A percentile compares a stretch with the other conserved stretches of the same genome.
These are phyloP conservation scores for Nesidiocoris tenuis DNA, from an alignment of 2,888 invertebrate genomes.

Conservation along the genomic window DNA sequence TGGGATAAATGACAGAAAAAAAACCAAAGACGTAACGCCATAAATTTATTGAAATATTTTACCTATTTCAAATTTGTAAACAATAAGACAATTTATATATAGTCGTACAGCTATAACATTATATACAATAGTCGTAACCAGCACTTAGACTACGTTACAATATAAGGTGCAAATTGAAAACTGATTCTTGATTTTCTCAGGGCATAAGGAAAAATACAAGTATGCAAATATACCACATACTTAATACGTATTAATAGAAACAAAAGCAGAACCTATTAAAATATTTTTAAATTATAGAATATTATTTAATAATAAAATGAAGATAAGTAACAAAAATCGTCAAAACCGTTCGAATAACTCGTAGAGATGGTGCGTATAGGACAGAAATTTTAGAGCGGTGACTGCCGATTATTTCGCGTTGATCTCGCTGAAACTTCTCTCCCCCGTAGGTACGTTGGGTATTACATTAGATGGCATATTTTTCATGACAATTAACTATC, in stretches of 20 bases:
- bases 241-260: conserved; percentile 29
- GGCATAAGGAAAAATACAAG: conserved; percentile 24
- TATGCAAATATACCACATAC: conserved; percentile 1
- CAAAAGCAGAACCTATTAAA: conserved; percentile 34
- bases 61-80: conserved; percentile 49
- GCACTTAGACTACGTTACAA: conserved; percentile 48
- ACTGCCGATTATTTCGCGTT: background rate
- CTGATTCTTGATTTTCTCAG: conserved; percentile 29
- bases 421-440: too few species aligned
- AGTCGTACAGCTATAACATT: conserved; percentile 48
- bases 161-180: conserved; percentile 47
- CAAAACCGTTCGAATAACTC: background rate
- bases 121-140: conserved; percentile 49
- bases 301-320: conserved; percentile 4
- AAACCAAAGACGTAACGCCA: conserved; percentile 45
- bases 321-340: conserved; percentile 32
- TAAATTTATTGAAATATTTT: conserved; percentile 49
- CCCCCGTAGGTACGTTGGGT: too few species aligned
- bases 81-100: conserved; percentile 48
- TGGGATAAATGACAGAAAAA: too few species aligned
- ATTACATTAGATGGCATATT: too few species aligned
- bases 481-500: too few species aligned
- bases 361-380: background rate
- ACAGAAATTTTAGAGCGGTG: background rate
- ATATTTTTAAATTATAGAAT: conserved; percentile 33